Base-by-base conservation (phyloP, 2,888 invertebrate genomes). In the Hemicrepidius hirtus region DNA sequence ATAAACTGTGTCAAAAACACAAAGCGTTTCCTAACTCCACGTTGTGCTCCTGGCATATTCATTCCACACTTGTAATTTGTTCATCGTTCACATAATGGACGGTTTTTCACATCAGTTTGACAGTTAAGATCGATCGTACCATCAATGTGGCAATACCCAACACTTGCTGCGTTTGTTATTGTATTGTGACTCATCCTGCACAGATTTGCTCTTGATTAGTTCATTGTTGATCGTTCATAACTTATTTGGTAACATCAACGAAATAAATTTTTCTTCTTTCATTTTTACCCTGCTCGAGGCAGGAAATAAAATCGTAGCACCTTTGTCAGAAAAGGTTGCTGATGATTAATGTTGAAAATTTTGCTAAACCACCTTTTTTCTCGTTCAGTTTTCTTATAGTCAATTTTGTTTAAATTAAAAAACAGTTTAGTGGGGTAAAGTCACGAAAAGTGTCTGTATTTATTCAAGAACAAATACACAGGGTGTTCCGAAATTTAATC, bases 21-120 rank as follows among this genome's bases (percentile, higher is more conserved):
- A 76, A 77, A 68, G 60, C 62, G 53, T 55, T 72, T 73, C 73
- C 76, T 80, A 81, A 80, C 80, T 78, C 78, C 77, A 78, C 72
- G 81, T 82, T 81, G 81, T 82, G 82, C 77, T 78, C 67, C 66
- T 81, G 82, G 81, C 82, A 78, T 79, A 78, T 80, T 82, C 81
- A 79, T 82, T 82, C 80, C 79, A 77, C 78, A 79, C 79, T 78
- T 79, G 81, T 83, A 83, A 84, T 83, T 83, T 82, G 83, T 83
- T 82, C 82, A 72, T 76, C 72, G 75, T 71, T 66, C 75, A 71
- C 59, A 75, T 73, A 75, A 75, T 73, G 60, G 68, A 70, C 70
- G 75, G 71, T 72, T 75, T 69, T 76, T 73, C 76, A 70, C 72
- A 70, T 73, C 71, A 59, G 75, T 72, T 72, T 83, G 82, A 81